Percentiles rank a stretch among this genome's conserved stretches.
phyloP scores from a whole-genome alignment of 1,140 invertebrate species.

The Procambarus clarkii region DNA sequence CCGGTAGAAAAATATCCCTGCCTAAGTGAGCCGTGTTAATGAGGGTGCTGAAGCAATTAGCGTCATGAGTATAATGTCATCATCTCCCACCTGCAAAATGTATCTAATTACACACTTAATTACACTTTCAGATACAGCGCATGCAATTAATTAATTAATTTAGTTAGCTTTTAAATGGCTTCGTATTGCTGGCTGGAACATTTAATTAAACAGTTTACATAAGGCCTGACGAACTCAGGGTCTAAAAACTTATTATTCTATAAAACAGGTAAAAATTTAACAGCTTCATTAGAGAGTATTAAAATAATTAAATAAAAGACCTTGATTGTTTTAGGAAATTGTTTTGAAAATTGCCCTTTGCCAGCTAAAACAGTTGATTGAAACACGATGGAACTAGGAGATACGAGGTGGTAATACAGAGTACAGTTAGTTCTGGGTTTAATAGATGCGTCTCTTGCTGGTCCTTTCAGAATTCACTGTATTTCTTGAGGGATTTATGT shows the following conservation, averaged over 20 bases:
- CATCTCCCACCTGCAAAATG: constrained; percentile 28
- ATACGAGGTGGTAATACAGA: no score
- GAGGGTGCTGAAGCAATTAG: neutral
- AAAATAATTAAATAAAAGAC: neutral
- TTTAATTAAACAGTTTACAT: constrained; percentile 31
- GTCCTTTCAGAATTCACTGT: no score
- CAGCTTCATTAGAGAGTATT: neutral
- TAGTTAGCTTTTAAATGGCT: constrained; percentile 29
- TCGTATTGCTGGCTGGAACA: constrained; percentile 23
- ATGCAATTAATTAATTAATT: constrained; percentile 14
- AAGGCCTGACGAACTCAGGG: neutral
- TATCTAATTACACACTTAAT: constrained; percentile 31
- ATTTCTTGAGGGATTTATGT: no score
- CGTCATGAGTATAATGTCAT: constrained; percentile 12
- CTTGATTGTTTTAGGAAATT: no score
- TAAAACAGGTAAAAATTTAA: neutral
- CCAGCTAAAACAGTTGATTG: no score
- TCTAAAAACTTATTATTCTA: neutral
- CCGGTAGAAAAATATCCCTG: no score
- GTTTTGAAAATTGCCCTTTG: no score
- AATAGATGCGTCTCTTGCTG: no score
- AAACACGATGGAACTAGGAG: no score
- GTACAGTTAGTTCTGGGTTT: no score
- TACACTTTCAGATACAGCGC: neutral
- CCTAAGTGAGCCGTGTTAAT: neutral